phyloP scores from a whole-genome alignment of 2,113 vertebrate species.

The Ceyx margarethae region DNA sequence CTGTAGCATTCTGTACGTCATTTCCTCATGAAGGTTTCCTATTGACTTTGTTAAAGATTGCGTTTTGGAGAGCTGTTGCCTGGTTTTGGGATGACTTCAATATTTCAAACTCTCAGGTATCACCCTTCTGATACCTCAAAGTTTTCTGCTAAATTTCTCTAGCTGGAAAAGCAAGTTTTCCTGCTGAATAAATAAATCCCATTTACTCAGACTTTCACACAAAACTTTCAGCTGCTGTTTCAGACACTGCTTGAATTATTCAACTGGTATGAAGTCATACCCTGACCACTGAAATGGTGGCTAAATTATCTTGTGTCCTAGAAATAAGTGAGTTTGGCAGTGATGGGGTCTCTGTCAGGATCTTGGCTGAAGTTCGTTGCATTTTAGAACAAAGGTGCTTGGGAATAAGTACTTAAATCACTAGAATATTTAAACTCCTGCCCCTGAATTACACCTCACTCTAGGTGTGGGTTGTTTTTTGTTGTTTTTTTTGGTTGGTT shows the following conservation, averaged over 20 bases:
- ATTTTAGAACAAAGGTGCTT: not conserved
- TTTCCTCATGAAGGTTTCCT: not conserved
- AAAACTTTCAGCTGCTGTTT: not conserved
- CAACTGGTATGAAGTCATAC: not conserved
- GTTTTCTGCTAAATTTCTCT: not conserved
- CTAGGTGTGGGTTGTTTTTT: not conserved
- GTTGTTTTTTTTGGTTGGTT: no score
- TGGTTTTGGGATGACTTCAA: not conserved
- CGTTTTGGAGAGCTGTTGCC: not conserved
- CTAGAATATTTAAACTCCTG: not conserved
- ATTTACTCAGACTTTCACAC: not conserved
- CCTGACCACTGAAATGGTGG: not conserved
- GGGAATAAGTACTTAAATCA: not conserved
- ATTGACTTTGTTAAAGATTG: not conserved
- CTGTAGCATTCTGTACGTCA: not conserved
- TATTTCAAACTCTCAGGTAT: not conserved
- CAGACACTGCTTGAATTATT: not conserved
- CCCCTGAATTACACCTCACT: not conserved
- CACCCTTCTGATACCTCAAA: not conserved
- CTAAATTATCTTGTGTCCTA: not conserved
- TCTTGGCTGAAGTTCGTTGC: not conserved
- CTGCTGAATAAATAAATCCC: not conserved
- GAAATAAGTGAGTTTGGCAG: not conserved
- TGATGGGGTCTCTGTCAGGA: not conserved
- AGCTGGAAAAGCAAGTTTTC: not conserved